phyloP scores from a whole-genome alignment of 2,113 vertebrate species.

The Cinclus cinclus region DNA sequence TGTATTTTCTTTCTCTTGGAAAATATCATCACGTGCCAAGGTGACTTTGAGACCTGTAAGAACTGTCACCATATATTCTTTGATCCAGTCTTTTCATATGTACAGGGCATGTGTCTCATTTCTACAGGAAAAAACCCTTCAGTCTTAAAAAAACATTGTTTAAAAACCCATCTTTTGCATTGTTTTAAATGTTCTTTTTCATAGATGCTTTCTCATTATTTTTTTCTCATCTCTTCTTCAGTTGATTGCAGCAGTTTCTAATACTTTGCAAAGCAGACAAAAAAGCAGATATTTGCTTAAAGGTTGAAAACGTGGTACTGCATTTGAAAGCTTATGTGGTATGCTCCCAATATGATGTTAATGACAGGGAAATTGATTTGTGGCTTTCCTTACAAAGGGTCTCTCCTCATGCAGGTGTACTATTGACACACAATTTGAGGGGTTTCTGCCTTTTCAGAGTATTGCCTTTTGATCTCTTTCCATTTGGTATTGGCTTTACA shows the following conservation, averaged over 20 bases:
- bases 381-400: background rate
- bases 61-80: background rate
- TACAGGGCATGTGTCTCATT: background rate
- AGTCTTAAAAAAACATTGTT: background rate
- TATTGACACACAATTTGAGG: background rate
- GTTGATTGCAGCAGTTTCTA: background rate
- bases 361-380: background rate
- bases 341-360: background rate
- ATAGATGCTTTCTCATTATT: background rate
- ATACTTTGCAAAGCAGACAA: background rate
- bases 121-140: background rate
- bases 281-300: background rate
- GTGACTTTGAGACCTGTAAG: background rate
- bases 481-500: background rate
- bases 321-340: background rate
- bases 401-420: background rate
- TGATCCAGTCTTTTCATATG: background rate
- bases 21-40: background rate
- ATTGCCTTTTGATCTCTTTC: background rate
- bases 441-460: background rate
- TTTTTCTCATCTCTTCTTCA: background rate
- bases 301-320: background rate
- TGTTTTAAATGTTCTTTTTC: background rate
- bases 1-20: background rate
- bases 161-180: background rate